A percentile compares a stretch with the other conserved stretches of the same genome.
phyloP scores from a whole-genome alignment of 2,888 invertebrate species.

The Calameuta filiformis region DNA sequence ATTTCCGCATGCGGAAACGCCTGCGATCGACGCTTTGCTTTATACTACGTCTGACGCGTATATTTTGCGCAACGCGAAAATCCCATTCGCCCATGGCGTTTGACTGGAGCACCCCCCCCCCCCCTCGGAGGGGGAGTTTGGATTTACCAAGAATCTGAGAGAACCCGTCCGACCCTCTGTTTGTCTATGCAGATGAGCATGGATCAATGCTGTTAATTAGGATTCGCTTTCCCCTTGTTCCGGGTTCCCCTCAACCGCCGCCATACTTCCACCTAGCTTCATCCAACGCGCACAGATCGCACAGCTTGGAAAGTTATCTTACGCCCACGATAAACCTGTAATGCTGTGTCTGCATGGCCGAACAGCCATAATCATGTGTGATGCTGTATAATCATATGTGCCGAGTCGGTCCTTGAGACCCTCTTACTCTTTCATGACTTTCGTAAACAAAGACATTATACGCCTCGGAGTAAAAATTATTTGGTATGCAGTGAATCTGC shows the following conservation, averaged over 20 bases:
- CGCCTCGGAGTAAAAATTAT: background rate
- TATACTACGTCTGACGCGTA: no score
- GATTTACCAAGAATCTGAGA: slow-evolving; percentile 44
- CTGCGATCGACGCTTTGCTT: no score
- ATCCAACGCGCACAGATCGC: slow-evolving; percentile 34
- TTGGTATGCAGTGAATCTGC: no score
- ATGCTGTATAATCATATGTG: slow-evolving; percentile 47
- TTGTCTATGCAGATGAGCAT: slow-evolving; percentile 51
- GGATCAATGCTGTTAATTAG: slow-evolving; percentile 54
- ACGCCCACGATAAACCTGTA: slow-evolving; percentile 46
- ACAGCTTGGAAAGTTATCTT: slow-evolving; percentile 37
- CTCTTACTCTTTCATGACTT: background rate
- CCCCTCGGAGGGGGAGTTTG: slow-evolving; percentile 3
- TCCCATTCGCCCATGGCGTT: background rate
- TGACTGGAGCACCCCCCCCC: no score
- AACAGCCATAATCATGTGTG: slow-evolving; percentile 44
- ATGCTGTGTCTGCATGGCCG: slow-evolving; percentile 38
- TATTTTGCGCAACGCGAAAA: no score
- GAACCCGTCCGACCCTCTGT: slow-evolving; percentile 40
- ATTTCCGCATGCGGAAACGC: no score
- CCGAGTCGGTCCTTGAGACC: slow-evolving; percentile 22
- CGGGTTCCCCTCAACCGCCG: slow-evolving; percentile 24
- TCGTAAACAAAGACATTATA: slow-evolving; percentile 47
- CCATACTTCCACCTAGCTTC: slow-evolving; percentile 27
- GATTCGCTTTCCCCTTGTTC: slow-evolving; percentile 37